Percentiles rank a stretch among this genome's conserved stretches.
These are phyloP conservation scores for Peromyscus eremicus DNA, from an alignment of 2,797 vertebrate genomes.

Conservation along the genomic window DNA sequence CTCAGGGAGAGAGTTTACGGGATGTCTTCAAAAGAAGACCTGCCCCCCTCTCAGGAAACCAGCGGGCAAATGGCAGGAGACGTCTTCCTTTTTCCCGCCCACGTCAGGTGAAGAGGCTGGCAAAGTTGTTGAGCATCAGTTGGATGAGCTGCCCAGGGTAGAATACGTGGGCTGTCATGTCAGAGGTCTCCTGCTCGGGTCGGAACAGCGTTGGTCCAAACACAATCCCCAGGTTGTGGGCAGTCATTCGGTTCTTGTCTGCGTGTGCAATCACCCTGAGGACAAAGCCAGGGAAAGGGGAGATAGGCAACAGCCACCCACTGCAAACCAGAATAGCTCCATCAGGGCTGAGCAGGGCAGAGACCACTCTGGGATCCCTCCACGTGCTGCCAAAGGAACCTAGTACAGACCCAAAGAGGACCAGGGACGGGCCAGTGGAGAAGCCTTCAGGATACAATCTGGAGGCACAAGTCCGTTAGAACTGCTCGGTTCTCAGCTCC, in stretches of 20 bases:
- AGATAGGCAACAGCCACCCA: background rate
- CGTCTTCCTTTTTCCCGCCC: background rate
- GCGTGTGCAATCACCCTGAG: constrained; percentile 92
- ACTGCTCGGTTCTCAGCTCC: background rate
- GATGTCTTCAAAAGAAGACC: constrained; percentile 28
- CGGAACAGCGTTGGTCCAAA: constrained; percentile 96
- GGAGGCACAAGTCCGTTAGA: background rate
- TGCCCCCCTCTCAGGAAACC: background rate
- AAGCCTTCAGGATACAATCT: background rate
- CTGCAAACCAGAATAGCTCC: background rate
- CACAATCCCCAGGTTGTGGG: constrained; percentile 96
- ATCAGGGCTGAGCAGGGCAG: background rate
- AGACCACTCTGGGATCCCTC: background rate
- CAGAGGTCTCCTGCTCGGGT: constrained; percentile 91
- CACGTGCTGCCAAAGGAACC: background rate
- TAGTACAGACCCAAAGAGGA: background rate
- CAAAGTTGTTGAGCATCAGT: constrained; percentile 91
- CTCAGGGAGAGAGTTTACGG: constrained; percentile 34
- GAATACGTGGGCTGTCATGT: constrained; percentile 93
- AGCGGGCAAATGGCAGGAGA: background rate
- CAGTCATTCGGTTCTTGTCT: constrained; percentile 93
- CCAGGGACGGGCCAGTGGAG: background rate
- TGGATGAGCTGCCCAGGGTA: constrained; percentile 96
- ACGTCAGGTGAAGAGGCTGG: constrained; percentile 78
- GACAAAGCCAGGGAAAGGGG: constrained; percentile 44